phyloP scores from a whole-genome alignment of 2,113 vertebrate species.

The Micronisus gabar region DNA sequence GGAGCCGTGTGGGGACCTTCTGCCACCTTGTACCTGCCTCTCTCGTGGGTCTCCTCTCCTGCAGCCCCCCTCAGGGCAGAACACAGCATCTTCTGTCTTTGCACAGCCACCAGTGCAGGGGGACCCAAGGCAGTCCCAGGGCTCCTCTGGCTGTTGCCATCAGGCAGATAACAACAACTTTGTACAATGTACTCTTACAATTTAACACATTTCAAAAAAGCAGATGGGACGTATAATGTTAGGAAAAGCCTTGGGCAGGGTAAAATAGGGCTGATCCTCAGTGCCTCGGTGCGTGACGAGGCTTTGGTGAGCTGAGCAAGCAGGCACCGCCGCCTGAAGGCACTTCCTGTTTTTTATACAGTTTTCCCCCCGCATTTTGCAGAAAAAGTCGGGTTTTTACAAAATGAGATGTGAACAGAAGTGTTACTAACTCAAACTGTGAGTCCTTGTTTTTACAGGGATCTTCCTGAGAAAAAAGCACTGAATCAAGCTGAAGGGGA shows the following conservation, averaged over 20 bases:
- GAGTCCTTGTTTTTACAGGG: neutral
- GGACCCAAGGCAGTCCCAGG: neutral
- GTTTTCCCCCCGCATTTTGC: conserved; percentile 7
- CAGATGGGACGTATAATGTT: neutral
- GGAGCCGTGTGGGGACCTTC: neutral
- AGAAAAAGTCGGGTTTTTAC: neutral
- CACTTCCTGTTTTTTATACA: conserved; percentile 58
- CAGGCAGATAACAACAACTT: neutral
- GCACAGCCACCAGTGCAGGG: neutral
- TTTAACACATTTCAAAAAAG: neutral
- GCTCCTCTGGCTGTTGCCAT: neutral
- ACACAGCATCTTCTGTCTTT: neutral
- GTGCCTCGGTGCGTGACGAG: rapidly evolving
- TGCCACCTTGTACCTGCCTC: neutral
- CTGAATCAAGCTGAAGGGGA: neutral
- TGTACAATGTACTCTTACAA: neutral
- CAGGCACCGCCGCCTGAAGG: neutral
- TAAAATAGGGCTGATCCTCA: neutral
- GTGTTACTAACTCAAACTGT: conserved; percentile 18
- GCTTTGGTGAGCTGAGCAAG: neutral
- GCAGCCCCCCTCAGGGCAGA: neutral
- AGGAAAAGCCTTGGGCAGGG: neutral
- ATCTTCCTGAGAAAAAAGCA: conserved; percentile 3
- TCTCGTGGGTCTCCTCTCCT: neutral
- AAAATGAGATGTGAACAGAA: conserved; percentile 4